These are phyloP conservation scores for Leptinotarsa juncta DNA, from an alignment of 2,888 invertebrate species.

Conservation along the genomic window DNA sequence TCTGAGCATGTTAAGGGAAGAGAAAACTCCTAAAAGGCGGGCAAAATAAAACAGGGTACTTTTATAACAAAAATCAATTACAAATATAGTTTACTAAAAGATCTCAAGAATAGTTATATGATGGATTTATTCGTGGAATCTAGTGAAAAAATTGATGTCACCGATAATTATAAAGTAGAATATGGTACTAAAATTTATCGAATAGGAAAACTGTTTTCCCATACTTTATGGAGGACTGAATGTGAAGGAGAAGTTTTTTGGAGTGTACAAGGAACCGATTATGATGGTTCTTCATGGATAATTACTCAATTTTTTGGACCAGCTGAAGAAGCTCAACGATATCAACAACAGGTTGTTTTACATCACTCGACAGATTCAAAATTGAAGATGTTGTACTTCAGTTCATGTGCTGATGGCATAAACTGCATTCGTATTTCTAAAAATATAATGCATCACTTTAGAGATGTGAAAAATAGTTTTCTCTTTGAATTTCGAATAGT, in stretches of 20 bases:
- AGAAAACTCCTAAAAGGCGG: too few relatives aligned
- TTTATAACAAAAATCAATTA: too few relatives aligned
- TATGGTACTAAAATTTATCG: slow-evolving; percentile 58
- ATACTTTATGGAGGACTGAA: slow-evolving; percentile 63
- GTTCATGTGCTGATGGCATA: slow-evolving; percentile 57
- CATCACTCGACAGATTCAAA: slow-evolving; percentile 61
- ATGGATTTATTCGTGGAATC: slow-evolving; percentile 55
- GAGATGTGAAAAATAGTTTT: slow-evolving; percentile 59
- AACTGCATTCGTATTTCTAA: slow-evolving; percentile 61
- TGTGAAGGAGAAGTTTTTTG: slow-evolving; percentile 62
- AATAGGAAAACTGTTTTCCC: slow-evolving; percentile 61
- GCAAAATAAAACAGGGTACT: too few relatives aligned
- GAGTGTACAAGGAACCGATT: slow-evolving; percentile 62
- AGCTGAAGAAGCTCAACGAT: slow-evolving; percentile 55
- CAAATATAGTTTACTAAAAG: too few relatives aligned
- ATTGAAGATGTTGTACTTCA: slow-evolving; percentile 60
- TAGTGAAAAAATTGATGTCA: slow-evolving; percentile 52
- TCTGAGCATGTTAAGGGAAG: too few relatives aligned
- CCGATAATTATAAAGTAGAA: slow-evolving; percentile 57
- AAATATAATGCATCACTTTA: slow-evolving; percentile 60
- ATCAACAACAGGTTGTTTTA: slow-evolving; percentile 60
- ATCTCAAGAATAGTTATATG: not conserved
- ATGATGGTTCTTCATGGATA: slow-evolving; percentile 60
- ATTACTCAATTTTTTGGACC: slow-evolving; percentile 61
- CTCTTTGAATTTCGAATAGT: slow-evolving; percentile 60